Evolutionary conservation across 2,113 vertebrate species (phyloP).

Genomic region (Lamprotornis superbus): DNA sequence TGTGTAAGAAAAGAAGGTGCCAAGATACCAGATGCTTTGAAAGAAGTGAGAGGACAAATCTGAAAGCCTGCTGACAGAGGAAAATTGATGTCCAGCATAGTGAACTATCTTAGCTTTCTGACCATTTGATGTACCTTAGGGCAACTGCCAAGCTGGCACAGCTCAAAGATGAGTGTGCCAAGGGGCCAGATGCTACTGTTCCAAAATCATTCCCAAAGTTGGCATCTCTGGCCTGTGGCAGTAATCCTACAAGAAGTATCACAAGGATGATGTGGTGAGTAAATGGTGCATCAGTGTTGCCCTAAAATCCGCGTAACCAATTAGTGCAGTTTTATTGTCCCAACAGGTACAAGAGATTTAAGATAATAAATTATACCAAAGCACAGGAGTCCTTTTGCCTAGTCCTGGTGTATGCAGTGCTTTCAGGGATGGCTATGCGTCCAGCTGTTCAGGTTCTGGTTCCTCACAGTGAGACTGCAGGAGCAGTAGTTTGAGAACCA

Average conservation of each 20-base stretch:
- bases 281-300: not conserved
- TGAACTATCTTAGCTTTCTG: not conserved
- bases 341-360: not conserved
- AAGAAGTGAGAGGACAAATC: not conserved
- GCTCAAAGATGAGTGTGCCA: not conserved
- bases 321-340: not conserved
- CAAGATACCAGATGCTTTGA: not conserved
- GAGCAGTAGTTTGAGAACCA: not conserved
- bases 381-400: not conserved
- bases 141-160: not conserved
- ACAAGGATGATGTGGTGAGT: not conserved
- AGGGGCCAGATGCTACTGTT: slow-evolving; percentile 20
- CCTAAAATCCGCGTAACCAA: not conserved
- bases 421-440: not conserved
- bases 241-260: not conserved
- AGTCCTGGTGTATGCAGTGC: not conserved
- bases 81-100: not conserved
- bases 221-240: not conserved
- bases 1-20: not conserved
- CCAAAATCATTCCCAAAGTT: not conserved
- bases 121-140: not conserved
- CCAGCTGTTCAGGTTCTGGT: not conserved
- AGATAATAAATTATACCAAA: not conserved
- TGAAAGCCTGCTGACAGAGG: not conserved
- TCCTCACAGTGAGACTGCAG: not conserved